Evolutionary conservation across 64 coral and sea anemone species (phyloP).

Genomic region (Acropora yongei): DNA sequence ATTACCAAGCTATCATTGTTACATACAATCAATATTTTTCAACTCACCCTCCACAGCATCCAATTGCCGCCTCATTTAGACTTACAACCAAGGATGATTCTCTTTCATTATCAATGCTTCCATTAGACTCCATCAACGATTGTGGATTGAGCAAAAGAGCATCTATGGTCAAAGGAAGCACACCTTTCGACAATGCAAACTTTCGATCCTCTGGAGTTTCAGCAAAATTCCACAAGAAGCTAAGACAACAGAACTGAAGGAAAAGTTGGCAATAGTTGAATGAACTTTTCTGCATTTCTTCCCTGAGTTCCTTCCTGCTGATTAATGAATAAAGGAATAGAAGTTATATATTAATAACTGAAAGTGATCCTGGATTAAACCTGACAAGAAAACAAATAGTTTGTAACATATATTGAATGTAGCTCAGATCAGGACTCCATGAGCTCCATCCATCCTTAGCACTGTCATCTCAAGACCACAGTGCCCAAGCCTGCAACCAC

Average conservation of each 20-base stretch:
- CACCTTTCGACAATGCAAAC: conserved; percentile 55
- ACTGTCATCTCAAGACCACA: no score
- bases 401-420: no score
- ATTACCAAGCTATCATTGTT: background rate
- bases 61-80: conserved; percentile 79
- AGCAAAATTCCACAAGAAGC: conserved; percentile 75
- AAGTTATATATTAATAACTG: no score
- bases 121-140: background rate
- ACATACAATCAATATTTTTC: background rate
- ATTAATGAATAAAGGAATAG: background rate
- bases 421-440: no score
- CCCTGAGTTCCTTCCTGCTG: background rate
- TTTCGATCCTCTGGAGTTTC: conserved; percentile 66
- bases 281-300: background rate
- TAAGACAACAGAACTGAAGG: conserved; percentile 60
- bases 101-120: background rate
- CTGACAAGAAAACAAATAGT: no score
- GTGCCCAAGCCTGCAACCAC: no score
- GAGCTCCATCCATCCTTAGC: no score
- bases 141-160: conserved; percentile 46
- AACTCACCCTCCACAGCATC: conserved; percentile 67
- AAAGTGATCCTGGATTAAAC: no score
- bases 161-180: conserved; percentile 41
- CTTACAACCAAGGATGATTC: background rate
- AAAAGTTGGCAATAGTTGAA: conserved; percentile 23